Evolutionary conservation across 2,113 vertebrate species (phyloP), one percentile per base, ranked within the genome.

Genomic region (Saccopteryx leptura): DNA sequence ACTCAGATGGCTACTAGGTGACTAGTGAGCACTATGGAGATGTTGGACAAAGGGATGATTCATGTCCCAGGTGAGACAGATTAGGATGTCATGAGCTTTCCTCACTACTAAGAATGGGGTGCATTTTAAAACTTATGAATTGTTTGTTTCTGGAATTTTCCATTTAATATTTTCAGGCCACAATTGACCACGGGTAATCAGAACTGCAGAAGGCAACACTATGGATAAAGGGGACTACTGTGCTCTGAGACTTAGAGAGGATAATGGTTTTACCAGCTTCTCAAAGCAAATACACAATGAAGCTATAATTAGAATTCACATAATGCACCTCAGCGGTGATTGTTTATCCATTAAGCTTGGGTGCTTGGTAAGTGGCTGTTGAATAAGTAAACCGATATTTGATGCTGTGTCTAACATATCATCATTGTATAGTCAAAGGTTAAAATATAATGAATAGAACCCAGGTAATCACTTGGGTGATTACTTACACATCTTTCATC

Each of bases 381-480:
- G 63, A 95, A 48, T 93, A 84, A 91, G 52, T 82, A 72, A 96
- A 84, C 50, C 33, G 46, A 61, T 39, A 85, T 69, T 69, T 23
- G 68, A 11, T 80, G 28, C 56, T 92, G 69, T 54, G 26, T 46
- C 60, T 81, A 90, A 19, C 84, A 95, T 92, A 65, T 96, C 71
- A 84, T 66, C 15, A 52, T 68, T 91, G 26, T 89, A 90, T 87
- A 88, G 71, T 97, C 54, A 91, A 58, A 96, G 86, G 61, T 69
- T 88, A 68, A 72, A 96, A 97, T 91, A 83, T 90, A 96, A 97
- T 96, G 95, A 95, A 94, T 61, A 78, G 95, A 96, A 96, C 71
- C 90, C 95, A 97, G 52, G 24, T 76, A 76, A 66, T 88, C 39
- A 39, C 39, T 39, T 39, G 39, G 39, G 39, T 39, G 39, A 39